Percentiles rank a stretch among this genome's conserved stretches.
Evolutionary conservation across 1,140 invertebrate species (phyloP).

Genomic region (Cylas formicarius): DNA sequence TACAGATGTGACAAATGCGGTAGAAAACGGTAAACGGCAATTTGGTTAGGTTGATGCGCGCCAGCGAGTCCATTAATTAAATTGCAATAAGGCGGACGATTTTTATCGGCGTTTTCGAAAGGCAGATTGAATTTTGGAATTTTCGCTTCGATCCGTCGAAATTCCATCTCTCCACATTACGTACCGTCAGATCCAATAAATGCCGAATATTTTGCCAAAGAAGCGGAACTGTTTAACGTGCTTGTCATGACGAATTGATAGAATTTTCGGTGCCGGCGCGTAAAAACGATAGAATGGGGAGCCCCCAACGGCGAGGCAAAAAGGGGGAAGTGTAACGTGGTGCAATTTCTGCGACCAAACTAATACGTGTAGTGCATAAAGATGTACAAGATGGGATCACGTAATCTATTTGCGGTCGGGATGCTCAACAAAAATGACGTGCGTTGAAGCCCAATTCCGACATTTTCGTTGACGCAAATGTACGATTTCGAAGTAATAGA

Average conservation of each 20-base stretch:
- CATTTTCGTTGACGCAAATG: constrained; percentile 28
- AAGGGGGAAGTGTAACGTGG: constrained; percentile 28
- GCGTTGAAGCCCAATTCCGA: constrained; percentile 30
- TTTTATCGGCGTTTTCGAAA: too few species aligned
- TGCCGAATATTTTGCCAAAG: too few species aligned
- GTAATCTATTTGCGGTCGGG: constrained; percentile 38
- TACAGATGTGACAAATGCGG: background rate
- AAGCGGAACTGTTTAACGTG: constrained; percentile 24
- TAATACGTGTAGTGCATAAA: constrained; percentile 35
- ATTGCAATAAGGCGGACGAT: too few species aligned
- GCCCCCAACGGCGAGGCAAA: constrained; percentile 11
- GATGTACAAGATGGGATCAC: constrained; percentile 36
- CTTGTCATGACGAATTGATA: constrained; percentile 29
- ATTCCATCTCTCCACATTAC: too few species aligned
- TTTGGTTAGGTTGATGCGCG: too few species aligned
- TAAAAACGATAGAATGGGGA: constrained; percentile 18
- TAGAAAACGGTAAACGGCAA: constrained; percentile 1
- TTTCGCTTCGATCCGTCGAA: too few species aligned
- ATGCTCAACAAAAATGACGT: constrained; percentile 29
- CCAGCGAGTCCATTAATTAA: too few species aligned
- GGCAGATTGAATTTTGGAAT: too few species aligned
- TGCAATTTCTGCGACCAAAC: constrained; percentile 34
- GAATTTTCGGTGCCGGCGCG: constrained; percentile 26
- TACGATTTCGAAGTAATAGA: too few species aligned
- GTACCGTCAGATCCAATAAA: too few species aligned